Evolutionary conservation across 2,888 invertebrate genomes (phyloP), one percentile per base, ranked within the genome.

Genomic region (Agrochola litura): DNA sequence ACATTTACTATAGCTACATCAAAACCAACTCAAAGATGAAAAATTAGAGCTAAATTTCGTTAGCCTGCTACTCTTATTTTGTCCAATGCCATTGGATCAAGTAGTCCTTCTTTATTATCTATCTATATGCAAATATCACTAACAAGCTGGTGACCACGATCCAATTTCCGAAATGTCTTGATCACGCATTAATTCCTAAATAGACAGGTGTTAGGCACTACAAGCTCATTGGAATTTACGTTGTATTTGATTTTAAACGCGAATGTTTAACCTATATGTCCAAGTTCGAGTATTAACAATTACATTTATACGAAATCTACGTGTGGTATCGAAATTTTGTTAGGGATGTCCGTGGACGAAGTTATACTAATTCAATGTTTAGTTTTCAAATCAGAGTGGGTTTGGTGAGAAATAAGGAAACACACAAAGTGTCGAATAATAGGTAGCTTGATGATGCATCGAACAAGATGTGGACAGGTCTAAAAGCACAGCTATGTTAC

Each of bases 201-300:
- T 63, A 54, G 25, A 66, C 61, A 65, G 56, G 43, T 68, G 64
- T 64, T 37, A 19, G 25, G 5, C 30, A n/a, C 41, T 60, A 9
- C 63, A 64, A 61, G 46, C 3, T 74, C 52, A 72, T 63, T 74
- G 22, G 52, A 46, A 75, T 73, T 82, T 73, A 60, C 61, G 60
- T 79, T 25, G 72, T 73, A 76, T 81, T 75, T 30, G 67, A 65
- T 76, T 73, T 64, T 82, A 84, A 82, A 73, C 70, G 71, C 52
- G 41, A 61, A 76, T 71, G 56, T 69, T 81, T 81, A 81, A 78
- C 87, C 87, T 73, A 78, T 14, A 66, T 86, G 66, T 14, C 87
- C 77, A 78, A 77, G 19, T 84, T 69, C 16, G 84, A 60, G 37
- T 43, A 60, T 81, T 66, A 81, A 81, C 86, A 86, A 81, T 83